A percentile compares a stretch with the other conserved stretches of the same genome.
These are phyloP conservation scores for Chydorus sphaericus DNA, from an alignment of 2,888 invertebrate species.

Conservation along the genomic window DNA sequence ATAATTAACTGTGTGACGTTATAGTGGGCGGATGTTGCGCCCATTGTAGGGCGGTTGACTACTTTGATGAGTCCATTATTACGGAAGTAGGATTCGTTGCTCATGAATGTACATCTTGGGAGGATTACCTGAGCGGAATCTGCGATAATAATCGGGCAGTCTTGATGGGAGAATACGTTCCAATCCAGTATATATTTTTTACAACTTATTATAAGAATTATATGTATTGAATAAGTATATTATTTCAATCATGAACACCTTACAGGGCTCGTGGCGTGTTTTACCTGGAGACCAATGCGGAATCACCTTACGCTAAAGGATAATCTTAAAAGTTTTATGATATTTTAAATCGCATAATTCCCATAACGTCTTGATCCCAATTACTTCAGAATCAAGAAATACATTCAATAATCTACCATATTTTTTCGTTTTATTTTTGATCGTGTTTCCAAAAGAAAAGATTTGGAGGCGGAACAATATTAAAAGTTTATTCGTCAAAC, in stretches of 20 bases:
- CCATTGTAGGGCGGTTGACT: not conserved
- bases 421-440: too few species aligned
- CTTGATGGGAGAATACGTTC: conserved; percentile 4
- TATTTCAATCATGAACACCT: not conserved
- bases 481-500: too few species aligned
- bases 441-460: too few species aligned
- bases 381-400: too few species aligned
- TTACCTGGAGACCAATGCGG: conserved; percentile 42
- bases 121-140: not conserved
- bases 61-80: conserved; percentile 3
- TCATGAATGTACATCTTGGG: not conserved
- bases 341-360: too few species aligned
- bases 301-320: conserved; percentile 37
- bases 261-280: conserved; percentile 37
- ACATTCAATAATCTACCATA: too few species aligned
- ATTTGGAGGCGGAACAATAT: too few species aligned
- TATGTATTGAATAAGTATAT: too few species aligned
- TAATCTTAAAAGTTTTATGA: too few species aligned
- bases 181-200: not conserved
- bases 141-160: conserved; percentile 1
- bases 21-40: not conserved
- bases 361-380: too few species aligned
- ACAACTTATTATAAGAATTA: too few species aligned
- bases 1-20: too few species aligned
- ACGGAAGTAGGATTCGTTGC: not conserved